These are phyloP conservation scores for Aeoliscus strigatus DNA, from an alignment of 2,797 vertebrate genomes.

Conservation along the genomic window DNA sequence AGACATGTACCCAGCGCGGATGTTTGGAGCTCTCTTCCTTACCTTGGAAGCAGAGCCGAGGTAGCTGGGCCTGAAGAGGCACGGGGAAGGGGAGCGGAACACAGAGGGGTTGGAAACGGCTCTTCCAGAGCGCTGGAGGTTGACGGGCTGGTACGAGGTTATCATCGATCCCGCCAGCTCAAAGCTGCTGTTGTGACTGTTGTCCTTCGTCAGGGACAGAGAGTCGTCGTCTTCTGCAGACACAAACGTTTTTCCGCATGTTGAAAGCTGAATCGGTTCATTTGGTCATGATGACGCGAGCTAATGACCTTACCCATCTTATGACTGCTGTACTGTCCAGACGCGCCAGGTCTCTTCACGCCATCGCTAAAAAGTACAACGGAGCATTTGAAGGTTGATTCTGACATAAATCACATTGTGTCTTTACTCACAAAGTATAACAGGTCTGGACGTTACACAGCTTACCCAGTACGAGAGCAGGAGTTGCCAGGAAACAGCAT, in stretches of 20 bases:
- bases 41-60: slow-evolving; percentile 94
- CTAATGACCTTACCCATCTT: slow-evolving; percentile 55
- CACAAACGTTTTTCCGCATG: too few relatives aligned
- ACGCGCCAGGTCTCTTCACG: slow-evolving; percentile 50
- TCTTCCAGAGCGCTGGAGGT: slow-evolving; percentile 69
- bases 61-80: slow-evolving; percentile 88
- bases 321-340: slow-evolving; percentile 57
- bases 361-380: slow-evolving; percentile 56
- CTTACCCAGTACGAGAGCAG: slow-evolving; percentile 84
- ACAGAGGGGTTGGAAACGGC: slow-evolving; percentile 61
- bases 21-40: slow-evolving; percentile 21
- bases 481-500: slow-evolving; percentile 91
- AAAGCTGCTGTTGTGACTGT: slow-evolving; percentile 96
- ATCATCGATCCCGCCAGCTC: slow-evolving; percentile 92
- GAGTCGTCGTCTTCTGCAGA: slow-evolving; percentile 88
- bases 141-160: slow-evolving; percentile 92
- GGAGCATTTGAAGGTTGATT: neutral
- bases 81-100: slow-evolving; percentile 91
- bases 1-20: too few relatives aligned
- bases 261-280: too few relatives aligned
- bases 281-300: too few relatives aligned
- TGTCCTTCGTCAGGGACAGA: slow-evolving; percentile 83
- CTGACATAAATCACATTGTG: too few relatives aligned
- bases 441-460: neutral
- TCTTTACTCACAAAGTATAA: too few relatives aligned